Conservation (phyloP, 2,113 vertebrate genomes). For the Nothocercus nigrocapillus region DNA sequence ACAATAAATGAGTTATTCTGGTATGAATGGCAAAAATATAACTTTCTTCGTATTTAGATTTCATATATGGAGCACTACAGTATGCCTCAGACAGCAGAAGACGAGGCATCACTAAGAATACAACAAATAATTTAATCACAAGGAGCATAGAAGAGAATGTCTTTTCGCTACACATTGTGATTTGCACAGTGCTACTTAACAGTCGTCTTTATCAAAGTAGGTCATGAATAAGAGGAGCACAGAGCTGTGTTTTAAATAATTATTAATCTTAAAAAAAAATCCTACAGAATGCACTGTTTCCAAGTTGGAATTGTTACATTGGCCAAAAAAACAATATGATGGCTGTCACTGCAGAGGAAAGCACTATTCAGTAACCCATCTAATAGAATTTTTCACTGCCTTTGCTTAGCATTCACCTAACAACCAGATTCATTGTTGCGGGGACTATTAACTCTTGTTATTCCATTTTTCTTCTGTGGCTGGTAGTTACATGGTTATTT, state of each 20-base stretch:
- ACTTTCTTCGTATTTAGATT: not conserved
- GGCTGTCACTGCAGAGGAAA: not conserved
- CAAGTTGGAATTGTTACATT: not conserved
- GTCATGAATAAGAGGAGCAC: not conserved
- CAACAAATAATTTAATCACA: not conserved
- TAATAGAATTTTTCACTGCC: not conserved
- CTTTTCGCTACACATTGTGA: not conserved
- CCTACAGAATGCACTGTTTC: not conserved
- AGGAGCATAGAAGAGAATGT: not conserved
- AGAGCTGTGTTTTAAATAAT: not conserved
- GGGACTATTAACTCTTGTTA: not conserved
- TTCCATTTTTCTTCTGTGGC: not conserved
- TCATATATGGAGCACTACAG: not conserved
- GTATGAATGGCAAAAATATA: not conserved
- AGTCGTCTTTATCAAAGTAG: not conserved
- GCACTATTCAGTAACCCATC: not conserved
- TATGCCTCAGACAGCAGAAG: not conserved
- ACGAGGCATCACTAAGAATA: not conserved
- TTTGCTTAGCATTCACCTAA: not conserved
- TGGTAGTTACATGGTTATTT: not conserved
- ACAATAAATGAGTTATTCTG: not conserved
- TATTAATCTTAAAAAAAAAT: not conserved
- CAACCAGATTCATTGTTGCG: not conserved
- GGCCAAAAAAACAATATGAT: not conserved
- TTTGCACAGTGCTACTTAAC: not conserved